Percentiles rank a stretch among this genome's conserved stretches.
Evolutionary conservation across 2,113 vertebrate genomes (phyloP).

Genomic region (Oenanthe melanoleuca): DNA sequence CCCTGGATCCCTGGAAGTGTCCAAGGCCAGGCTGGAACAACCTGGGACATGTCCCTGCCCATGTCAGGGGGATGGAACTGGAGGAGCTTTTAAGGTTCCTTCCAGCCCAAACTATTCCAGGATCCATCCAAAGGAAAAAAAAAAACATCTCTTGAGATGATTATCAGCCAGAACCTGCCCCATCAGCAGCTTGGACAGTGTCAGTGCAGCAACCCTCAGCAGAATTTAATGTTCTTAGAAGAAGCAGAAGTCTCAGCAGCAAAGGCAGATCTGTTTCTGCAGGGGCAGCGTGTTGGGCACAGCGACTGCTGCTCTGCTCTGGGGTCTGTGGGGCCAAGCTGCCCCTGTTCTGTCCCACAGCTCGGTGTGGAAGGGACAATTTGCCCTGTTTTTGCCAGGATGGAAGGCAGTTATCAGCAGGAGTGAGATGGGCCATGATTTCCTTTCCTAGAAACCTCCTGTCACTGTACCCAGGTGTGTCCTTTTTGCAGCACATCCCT

Average conservation of each 20-base stretch:
- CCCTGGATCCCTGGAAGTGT: background rate
- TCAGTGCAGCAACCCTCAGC: background rate
- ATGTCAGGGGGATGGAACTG: background rate
- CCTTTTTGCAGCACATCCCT: background rate
- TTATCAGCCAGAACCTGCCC: background rate
- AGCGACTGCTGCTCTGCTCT: background rate
- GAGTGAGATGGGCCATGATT: background rate
- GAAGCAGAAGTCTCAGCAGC: fast-evolving
- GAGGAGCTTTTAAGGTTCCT: background rate
- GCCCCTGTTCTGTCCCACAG: background rate
- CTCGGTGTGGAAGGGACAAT: background rate
- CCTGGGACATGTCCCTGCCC: background rate
- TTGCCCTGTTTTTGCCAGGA: background rate
- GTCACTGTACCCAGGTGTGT: fast-evolving
- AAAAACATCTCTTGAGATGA: background rate
- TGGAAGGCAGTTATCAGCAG: background rate
- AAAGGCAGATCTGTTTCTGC: background rate
- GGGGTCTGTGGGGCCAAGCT: background rate
- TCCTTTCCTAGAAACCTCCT: background rate
- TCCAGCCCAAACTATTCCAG: background rate
- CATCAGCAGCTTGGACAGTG: background rate
- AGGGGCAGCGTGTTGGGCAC: fast-evolving
- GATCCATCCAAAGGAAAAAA: background rate
- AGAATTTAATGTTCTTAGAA: background rate
- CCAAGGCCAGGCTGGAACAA: background rate